phyloP scores from a whole-genome alignment of 2,888 invertebrate species.

The Formica aserva region DNA sequence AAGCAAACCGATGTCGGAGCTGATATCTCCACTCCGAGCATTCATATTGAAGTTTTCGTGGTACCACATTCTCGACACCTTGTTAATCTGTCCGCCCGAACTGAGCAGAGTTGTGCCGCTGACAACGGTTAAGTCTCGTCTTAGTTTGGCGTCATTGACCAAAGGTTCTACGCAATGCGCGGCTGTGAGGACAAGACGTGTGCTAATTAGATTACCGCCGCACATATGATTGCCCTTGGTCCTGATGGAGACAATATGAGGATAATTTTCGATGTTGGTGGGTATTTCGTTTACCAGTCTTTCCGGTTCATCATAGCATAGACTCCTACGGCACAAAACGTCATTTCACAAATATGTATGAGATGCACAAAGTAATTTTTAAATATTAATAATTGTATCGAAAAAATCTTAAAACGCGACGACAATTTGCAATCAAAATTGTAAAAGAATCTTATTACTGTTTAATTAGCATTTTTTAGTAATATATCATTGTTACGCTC shows the following conservation, averaged over 20 bases:
- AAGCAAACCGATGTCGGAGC: neutral
- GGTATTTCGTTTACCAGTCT: slow-evolving; percentile 30
- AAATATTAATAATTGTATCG: neutral
- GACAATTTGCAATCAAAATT: neutral
- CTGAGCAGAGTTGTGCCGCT: neutral
- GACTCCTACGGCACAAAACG: neutral
- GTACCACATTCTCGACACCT: neutral
- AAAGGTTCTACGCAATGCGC: slow-evolving; percentile 17
- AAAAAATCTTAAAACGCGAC: neutral
- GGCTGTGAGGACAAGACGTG: slow-evolving; percentile 11
- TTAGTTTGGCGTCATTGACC: accelerated
- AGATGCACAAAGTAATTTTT: neutral
- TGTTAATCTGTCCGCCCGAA: neutral
- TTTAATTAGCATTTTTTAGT: too few species aligned
- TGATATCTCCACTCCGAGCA: neutral
- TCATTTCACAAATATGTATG: neutral
- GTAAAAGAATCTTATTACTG: too few species aligned
- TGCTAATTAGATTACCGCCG: slow-evolving; percentile 30
- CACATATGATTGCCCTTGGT: neutral
- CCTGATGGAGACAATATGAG: slow-evolving; percentile 24
- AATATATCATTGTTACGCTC: too few species aligned
- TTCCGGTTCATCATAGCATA: slow-evolving; percentile 42
- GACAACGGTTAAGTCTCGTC: neutral
- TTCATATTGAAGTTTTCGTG: neutral
- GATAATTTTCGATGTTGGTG: neutral